These are phyloP conservation scores for Phymorhynchus buccinoides DNA, from an alignment of 1,140 invertebrate species.

Conservation along the genomic window DNA sequence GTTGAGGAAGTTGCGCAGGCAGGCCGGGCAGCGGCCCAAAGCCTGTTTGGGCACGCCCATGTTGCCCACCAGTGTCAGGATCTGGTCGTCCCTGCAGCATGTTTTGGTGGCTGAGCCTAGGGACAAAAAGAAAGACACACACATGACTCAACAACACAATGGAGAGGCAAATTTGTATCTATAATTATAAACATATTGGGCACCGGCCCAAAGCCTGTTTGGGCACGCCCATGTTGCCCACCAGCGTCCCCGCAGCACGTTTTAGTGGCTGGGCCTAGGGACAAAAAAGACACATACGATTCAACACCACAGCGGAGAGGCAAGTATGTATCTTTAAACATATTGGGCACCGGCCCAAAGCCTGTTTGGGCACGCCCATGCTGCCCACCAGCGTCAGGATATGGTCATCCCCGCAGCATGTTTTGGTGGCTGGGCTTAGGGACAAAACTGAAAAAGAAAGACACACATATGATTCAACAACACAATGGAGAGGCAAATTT, in stretches of 20 bases:
- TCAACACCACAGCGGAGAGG: constrained; percentile 79
- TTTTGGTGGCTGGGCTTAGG: constrained; percentile 46
- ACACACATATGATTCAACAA: no score
- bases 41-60: constrained; percentile 80
- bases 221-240: constrained; percentile 79
- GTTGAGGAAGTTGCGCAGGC: constrained; percentile 85
- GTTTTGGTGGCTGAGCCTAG: constrained; percentile 63
- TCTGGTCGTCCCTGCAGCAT: constrained; percentile 83
- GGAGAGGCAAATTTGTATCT: no score
- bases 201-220: constrained; percentile 83
- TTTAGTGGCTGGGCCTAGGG: constrained; percentile 78
- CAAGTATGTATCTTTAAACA: no score
- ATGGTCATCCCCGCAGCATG: constrained; percentile 83
- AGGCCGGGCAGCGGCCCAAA: constrained; percentile 87
- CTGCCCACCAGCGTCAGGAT: constrained; percentile 78
- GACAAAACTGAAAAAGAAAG: no score
- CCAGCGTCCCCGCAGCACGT: constrained; percentile 86
- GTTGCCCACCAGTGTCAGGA: constrained; percentile 79
- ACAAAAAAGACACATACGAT: constrained; percentile 79
- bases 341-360: constrained; percentile 86
- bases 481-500: no score
- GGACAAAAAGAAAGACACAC: background rate
- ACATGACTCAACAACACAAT: background rate
- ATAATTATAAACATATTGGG: constrained; percentile 81
- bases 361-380: constrained; percentile 79